Percentiles rank a stretch among this genome's conserved stretches.
phyloP scores from a whole-genome alignment of 2,113 vertebrate species.

The Ciconia boyciana region DNA sequence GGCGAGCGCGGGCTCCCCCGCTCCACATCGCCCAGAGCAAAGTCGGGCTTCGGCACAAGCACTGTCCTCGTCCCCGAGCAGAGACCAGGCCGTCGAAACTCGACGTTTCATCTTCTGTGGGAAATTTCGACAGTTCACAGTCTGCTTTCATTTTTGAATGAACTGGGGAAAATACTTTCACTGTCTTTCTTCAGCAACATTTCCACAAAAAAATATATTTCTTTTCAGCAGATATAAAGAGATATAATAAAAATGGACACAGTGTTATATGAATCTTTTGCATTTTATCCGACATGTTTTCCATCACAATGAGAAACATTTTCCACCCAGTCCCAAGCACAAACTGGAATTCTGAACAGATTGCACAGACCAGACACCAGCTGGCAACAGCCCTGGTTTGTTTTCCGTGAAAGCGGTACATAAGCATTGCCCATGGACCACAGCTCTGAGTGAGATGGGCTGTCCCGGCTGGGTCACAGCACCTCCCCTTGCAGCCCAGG shows the following conservation, averaged over 20 bases:
- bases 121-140: not conserved
- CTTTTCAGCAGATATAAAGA: not conserved
- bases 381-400: not conserved
- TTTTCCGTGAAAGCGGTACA: fast-evolving
- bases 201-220: not conserved
- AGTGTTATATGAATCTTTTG: not conserved
- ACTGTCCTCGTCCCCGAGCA: fast-evolving
- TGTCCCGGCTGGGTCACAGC: not conserved
- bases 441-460: fast-evolving
- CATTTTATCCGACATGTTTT: not conserved
- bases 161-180: too few relatives aligned
- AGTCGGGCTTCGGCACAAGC: not conserved
- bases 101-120: not conserved
- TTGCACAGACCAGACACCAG: not conserved
- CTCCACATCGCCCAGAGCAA: fast-evolving
- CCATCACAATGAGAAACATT: not conserved
- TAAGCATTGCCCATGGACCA: not conserved
- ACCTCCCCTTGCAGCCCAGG: too few relatives aligned
- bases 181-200: not conserved
- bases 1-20: fast-evolving
- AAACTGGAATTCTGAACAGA: not conserved
- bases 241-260: not conserved
- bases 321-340: not conserved
- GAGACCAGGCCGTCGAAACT: too few relatives aligned
- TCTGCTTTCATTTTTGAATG: not conserved